Evolutionary conservation across 2,113 vertebrate species (phyloP).

Genomic region (Glaucomys volans): DNA sequence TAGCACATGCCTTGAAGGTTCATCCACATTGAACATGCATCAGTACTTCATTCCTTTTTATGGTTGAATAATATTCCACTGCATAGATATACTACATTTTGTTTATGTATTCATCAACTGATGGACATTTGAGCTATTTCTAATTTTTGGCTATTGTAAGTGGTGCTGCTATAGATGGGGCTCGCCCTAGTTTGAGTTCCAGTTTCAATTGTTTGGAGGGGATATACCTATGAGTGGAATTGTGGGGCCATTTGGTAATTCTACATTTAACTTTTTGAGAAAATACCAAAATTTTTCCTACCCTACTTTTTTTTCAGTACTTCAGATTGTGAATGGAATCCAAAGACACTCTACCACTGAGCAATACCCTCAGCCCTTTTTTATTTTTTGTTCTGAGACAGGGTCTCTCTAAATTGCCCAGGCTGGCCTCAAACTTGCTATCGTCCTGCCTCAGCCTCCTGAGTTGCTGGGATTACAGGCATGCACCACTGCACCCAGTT

Average conservation of each 20-base stretch:
- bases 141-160: neutral
- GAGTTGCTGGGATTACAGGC: too few relatives aligned
- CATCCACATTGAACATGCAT: neutral
- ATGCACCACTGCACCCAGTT: neutral
- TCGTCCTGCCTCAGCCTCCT: too few relatives aligned
- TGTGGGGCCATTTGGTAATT: too few relatives aligned
- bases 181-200: neutral
- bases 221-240: neutral
- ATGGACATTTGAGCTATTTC: neutral
- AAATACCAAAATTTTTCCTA: too few relatives aligned
- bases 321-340: too few relatives aligned
- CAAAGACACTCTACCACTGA: too few relatives aligned
- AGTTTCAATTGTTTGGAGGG: neutral
- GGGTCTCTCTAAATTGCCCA: too few relatives aligned
- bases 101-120: neutral
- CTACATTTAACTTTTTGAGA: too few relatives aligned
- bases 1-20: conserved; percentile 34
- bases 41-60: conserved; percentile 5
- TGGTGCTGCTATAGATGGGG: neutral
- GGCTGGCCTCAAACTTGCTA: too few relatives aligned
- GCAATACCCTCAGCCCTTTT: too few relatives aligned
- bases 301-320: too few relatives aligned
- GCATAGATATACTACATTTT: neutral
- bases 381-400: too few relatives aligned
- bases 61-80: neutral